These are phyloP conservation scores for Trematomus bernacchii DNA, from an alignment of 2,797 vertebrate species.

Conservation along the genomic window DNA sequence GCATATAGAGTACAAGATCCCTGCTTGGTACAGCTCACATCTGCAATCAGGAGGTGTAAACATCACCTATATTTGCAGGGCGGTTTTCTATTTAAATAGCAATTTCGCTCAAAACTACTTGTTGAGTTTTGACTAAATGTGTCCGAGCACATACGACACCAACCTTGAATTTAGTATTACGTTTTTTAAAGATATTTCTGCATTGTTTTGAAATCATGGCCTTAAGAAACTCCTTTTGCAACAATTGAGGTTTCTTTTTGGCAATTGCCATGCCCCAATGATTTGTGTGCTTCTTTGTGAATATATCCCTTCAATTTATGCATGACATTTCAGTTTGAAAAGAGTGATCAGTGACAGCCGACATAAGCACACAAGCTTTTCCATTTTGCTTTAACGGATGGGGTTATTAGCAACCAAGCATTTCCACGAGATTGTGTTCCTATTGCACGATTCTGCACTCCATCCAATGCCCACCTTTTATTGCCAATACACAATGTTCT, in stretches of 20 bases:
- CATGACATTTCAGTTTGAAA: not conserved
- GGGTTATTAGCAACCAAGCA: too few species aligned
- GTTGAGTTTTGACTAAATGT: slow-evolving; percentile 15
- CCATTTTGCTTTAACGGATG: too few species aligned
- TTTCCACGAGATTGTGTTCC: not conserved
- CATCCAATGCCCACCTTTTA: not conserved
- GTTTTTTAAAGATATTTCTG: not conserved
- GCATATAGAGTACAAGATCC: slow-evolving; percentile 28
- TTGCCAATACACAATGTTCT: not conserved
- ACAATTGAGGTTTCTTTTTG: not conserved
- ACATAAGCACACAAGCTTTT: too few species aligned
- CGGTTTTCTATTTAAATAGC: slow-evolving; percentile 30
- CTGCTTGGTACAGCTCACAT: slow-evolving; percentile 23
- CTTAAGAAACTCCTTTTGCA: not conserved
- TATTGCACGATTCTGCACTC: not conserved
- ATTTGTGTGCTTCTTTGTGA: not conserved
- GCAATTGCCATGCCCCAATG: not conserved
- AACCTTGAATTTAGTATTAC: slow-evolving; percentile 8
- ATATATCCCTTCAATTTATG: not conserved
- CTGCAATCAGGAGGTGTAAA: slow-evolving; percentile 32
- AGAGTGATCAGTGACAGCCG: not conserved
- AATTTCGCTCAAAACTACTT: slow-evolving; percentile 10
- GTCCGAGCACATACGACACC: slow-evolving; percentile 20
- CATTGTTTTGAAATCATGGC: slow-evolving; percentile 11
- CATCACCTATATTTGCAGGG: not conserved